Evolutionary conservation across 2,888 invertebrate species (phyloP).

Genomic region (Thymelicus acteon): DNA sequence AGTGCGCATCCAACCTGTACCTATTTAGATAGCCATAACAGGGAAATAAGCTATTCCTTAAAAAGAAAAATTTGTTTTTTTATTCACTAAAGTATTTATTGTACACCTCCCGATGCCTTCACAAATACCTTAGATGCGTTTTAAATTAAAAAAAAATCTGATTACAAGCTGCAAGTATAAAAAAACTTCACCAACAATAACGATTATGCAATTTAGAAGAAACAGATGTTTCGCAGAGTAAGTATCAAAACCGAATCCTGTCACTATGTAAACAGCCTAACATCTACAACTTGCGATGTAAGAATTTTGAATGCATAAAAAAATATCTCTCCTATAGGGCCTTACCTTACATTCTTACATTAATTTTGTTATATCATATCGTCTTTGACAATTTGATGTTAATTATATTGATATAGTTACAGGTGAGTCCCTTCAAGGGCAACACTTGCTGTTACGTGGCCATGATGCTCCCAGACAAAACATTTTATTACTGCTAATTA

Average conservation of each 20-base stretch:
- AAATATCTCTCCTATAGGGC: conserved; percentile 83
- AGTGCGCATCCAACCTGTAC: conserved; percentile 47
- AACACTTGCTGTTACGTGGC: conserved; percentile 64
- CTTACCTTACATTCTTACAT: conserved; percentile 83
- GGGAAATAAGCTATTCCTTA: conserved; percentile 33
- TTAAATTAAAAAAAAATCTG: conserved; percentile 70
- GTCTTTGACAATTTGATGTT: conserved; percentile 82
- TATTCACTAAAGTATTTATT: conserved; percentile 77
- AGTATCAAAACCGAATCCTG: conserved; percentile 41
- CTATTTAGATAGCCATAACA: conserved; percentile 44
- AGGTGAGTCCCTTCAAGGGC: conserved; percentile 62
- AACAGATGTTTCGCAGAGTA: conserved; percentile 54
- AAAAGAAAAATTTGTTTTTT: conserved; percentile 64
- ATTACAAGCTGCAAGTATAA: conserved; percentile 81
- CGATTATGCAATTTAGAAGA: conserved; percentile 75
- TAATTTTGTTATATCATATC: conserved; percentile 80
- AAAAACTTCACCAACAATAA: conserved; percentile 76
- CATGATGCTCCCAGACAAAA: conserved; percentile 25
- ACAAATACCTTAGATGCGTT: conserved; percentile 69
- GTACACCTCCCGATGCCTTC: conserved; percentile 74
- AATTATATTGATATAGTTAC: conserved; percentile 60
- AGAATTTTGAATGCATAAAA: conserved; percentile 82
- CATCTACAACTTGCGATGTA: conserved; percentile 66
- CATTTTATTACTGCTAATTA: background rate
- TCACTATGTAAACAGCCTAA: conserved; percentile 59